These are phyloP conservation scores for Lithodes maja DNA, from an alignment of 2,888 invertebrate genomes.

Conservation along the genomic window DNA sequence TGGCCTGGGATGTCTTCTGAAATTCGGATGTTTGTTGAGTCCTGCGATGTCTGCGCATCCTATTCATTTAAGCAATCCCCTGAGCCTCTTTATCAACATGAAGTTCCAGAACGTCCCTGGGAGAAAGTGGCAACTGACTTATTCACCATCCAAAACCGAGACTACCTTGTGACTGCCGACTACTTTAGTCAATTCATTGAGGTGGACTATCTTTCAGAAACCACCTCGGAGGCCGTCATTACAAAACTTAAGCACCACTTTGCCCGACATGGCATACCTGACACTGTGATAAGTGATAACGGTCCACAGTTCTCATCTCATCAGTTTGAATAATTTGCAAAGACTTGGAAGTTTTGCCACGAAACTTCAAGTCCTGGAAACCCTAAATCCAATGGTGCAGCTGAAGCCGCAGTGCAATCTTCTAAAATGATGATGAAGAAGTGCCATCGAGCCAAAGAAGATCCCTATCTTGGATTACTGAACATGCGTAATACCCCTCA, in stretches of 20 bases:
- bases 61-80: slow-evolving; percentile 2
- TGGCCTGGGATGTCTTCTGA: slow-evolving; percentile 29
- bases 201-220: slow-evolving; percentile 1
- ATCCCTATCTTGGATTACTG: too few relatives aligned
- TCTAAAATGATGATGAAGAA: too few relatives aligned
- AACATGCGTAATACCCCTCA: too few relatives aligned
- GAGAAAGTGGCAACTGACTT: slow-evolving; percentile 6
- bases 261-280: slow-evolving; percentile 22
- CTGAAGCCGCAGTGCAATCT: not conserved
- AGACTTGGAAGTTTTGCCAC: not conserved
- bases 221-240: slow-evolving; percentile 8
- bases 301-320: slow-evolving; percentile 19
- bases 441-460: too few relatives aligned
- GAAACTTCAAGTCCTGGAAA: not conserved
- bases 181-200: slow-evolving; percentile 14
- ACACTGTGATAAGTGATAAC: slow-evolving; percentile 14
- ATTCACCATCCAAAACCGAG: not conserved
- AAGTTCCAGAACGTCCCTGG: slow-evolving; percentile 19
- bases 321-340: not conserved
- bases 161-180: slow-evolving; percentile 17
- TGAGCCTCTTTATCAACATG: slow-evolving; percentile 1
- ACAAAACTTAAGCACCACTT: not conserved
- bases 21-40: not conserved
- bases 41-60: not conserved
- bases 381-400: slow-evolving; percentile 3